A percentile compares a stretch with the other conserved stretches of the same genome.
These are phyloP conservation scores for Tenebrosternarchus preto DNA, from an alignment of 2,113 vertebrate species.

Conservation along the genomic window DNA sequence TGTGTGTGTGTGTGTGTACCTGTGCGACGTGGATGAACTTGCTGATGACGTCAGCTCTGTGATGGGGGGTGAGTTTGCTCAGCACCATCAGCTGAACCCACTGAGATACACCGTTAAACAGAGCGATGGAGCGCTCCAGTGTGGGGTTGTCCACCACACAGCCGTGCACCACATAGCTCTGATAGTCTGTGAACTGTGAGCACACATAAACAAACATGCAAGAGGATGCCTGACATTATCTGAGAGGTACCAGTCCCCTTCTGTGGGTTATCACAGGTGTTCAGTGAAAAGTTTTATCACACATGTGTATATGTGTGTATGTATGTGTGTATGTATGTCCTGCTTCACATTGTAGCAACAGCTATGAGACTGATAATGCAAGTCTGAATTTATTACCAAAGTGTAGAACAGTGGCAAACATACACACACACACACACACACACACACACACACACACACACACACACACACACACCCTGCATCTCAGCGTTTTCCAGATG, in stretches of 20 bases:
- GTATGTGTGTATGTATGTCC: no score
- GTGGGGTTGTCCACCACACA: constrained; percentile 93
- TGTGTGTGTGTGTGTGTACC: constrained; percentile 68
- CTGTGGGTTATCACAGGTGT: neutral
- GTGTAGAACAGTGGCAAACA: no score
- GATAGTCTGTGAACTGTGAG: constrained; percentile 92
- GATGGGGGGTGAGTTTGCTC: constrained; percentile 93
- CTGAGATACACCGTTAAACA: constrained; percentile 96
- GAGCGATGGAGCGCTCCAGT: constrained; percentile 91
- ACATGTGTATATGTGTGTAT: constrained; percentile 5
- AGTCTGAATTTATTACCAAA: no score
- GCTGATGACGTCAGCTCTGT: constrained; percentile 93
- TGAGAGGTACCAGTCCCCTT: neutral
- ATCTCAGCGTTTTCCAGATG: constrained; percentile 24
- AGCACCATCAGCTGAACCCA: constrained; percentile 99
- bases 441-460: constrained; percentile 26
- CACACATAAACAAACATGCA: neutral
- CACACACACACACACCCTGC: constrained; percentile 5
- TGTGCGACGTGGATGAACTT: constrained; percentile 97
- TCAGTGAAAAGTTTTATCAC: constrained; percentile 35
- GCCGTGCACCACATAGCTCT: constrained; percentile 92
- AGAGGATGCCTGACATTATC: no score
- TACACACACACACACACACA: no score
- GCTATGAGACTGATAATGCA: no score
- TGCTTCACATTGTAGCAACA: no score